These are phyloP conservation scores for Hippocampus kuda DNA, from an alignment of 2,797 vertebrate species.

Conservation along the genomic window DNA sequence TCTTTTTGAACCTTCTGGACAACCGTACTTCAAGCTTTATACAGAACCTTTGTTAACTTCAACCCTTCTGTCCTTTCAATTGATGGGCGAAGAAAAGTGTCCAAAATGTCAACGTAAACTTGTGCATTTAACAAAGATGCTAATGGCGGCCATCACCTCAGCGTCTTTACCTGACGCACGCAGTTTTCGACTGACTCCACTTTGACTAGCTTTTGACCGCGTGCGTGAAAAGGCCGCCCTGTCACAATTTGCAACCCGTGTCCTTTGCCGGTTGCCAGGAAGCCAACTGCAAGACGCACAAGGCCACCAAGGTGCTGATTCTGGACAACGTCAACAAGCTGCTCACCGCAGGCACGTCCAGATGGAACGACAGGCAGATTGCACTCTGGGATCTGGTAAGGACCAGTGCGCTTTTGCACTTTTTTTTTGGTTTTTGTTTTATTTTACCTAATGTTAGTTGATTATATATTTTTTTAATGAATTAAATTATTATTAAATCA, in stretches of 20 bases:
- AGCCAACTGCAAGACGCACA: constrained; percentile 72
- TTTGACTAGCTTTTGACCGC: neutral
- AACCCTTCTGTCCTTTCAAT: too few relatives aligned
- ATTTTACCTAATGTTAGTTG: neutral
- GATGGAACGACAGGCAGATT: constrained; percentile 82
- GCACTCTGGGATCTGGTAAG: constrained; percentile 61
- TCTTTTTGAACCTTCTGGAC: neutral
- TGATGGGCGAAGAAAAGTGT: too few relatives aligned
- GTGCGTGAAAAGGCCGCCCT: neutral
- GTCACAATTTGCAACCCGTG: neutral
- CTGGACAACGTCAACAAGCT: constrained; percentile 80
- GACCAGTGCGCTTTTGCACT: too few relatives aligned
- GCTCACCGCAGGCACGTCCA: constrained; percentile 77
- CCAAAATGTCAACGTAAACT: too few relatives aligned
- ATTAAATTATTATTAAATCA: too few relatives aligned
- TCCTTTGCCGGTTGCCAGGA: constrained; percentile 63
- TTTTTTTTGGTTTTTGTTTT: neutral
- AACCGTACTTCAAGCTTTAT: neutral
- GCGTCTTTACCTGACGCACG: too few relatives aligned
- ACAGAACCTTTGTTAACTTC: neutral
- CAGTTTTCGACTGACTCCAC: neutral
- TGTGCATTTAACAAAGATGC: too few relatives aligned
- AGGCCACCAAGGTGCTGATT: constrained; percentile 78
- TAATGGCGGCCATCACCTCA: too few relatives aligned
- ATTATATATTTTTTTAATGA: neutral